Evolutionary conservation across 2,113 vertebrate genomes (phyloP).

Genomic region (Bostrychus sinensis): DNA sequence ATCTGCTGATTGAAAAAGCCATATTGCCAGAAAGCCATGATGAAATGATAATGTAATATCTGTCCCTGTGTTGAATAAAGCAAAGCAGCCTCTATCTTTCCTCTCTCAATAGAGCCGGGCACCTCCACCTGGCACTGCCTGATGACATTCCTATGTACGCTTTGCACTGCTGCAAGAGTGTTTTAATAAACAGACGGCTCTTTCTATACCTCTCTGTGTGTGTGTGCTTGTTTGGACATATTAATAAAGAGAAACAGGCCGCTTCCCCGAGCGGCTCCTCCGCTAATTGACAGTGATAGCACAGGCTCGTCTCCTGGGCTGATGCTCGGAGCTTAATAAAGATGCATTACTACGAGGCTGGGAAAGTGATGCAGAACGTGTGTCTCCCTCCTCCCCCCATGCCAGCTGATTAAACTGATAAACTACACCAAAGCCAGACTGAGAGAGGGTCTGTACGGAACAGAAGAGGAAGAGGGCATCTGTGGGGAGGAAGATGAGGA

Average conservation of each 20-base stretch:
- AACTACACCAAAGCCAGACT: constrained; percentile 47
- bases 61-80: constrained; percentile 63
- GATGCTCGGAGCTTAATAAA: constrained; percentile 70
- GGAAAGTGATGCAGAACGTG: constrained; percentile 42
- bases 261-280: constrained; percentile 24
- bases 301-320: constrained; percentile 55
- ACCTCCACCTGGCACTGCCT: constrained; percentile 38
- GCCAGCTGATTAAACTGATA: constrained; percentile 69
- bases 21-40: constrained; percentile 70
- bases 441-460: constrained; percentile 44
- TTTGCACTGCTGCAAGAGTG: constrained; percentile 53
- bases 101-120: constrained; percentile 36
- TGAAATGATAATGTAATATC: constrained; percentile 77
- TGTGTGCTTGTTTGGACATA: constrained; percentile 58
- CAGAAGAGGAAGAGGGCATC: constrained; percentile 48
- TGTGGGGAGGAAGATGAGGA: constrained; percentile 5
- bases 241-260: constrained; percentile 63
- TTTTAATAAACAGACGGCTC: constrained; percentile 70
- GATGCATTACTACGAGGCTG: constrained; percentile 57
- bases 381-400: constrained; percentile 2
- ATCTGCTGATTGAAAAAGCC: constrained; percentile 72
- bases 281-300: constrained; percentile 74
- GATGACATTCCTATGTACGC: constrained; percentile 41
- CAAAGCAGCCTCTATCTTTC: constrained; percentile 21
- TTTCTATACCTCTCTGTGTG: constrained; percentile 48